Base-by-base conservation (phyloP, 1,140 invertebrate species). In the Galleria mellonella region DNA sequence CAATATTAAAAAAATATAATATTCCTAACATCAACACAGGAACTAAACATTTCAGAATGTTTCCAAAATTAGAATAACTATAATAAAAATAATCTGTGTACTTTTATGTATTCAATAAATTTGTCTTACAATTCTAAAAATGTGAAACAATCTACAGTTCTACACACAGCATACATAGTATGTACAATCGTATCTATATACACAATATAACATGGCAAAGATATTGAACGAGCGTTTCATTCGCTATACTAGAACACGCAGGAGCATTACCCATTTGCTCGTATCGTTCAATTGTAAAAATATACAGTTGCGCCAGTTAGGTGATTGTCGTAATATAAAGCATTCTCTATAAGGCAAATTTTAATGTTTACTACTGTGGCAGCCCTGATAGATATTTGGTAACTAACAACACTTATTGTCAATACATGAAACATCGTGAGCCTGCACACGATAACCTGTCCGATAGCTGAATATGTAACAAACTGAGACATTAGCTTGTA, bases 131-230 rank as follows among this genome's bases (percentile, higher is more conserved):
- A 62, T 38, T 43, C 70, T 79, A 81, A 62, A 41, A 70, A 72
- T 62, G 50, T 73, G 65, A 69, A 75, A 78, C 65, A 72, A 67
- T 72, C 76, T 81, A 81, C 72, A 72, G 54, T 69, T 50, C 77
- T 74, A 82, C 71, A 72, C 71, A 78, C 67, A 70, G 65, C 78
- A 81, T 81, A 83, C 72, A 78, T 68, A 73, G 71, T 84, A 84
- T 84, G 75, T 84, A 84, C 77, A 83, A 56, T 66, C 52, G 47
- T 57, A 65, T 72, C 54, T 82, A 83, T 84, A 63, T 81, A 84
- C 77, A 84, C 61, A 68, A 72, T 70, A 77, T 65, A 69, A 66
- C 48, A 66, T 61, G 62, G 62, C 65, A 63, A 65, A 71, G 51
- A 53, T 51, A 51, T 67, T 41, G 31, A 42, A 51, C 46, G 47